A percentile compares a stretch with the other conserved stretches of the same genome.
These are phyloP conservation scores for Nyctibius bracteatus DNA, from an alignment of 2,113 vertebrate species.

Conservation along the genomic window DNA sequence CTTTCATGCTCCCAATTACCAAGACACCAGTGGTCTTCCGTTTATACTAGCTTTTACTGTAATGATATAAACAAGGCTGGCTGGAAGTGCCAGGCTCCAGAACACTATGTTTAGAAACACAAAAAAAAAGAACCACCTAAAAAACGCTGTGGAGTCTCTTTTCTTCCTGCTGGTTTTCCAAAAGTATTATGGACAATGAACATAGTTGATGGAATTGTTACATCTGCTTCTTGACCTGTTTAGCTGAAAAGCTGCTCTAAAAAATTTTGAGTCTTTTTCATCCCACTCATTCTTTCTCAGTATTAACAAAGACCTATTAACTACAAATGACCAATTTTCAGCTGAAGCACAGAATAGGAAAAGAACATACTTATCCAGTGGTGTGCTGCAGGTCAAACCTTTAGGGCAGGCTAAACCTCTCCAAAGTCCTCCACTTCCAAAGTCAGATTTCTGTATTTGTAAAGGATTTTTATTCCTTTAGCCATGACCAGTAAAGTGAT, in stretches of 20 bases:
- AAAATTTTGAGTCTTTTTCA: background rate
- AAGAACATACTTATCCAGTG: background rate
- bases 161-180: background rate
- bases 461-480: background rate
- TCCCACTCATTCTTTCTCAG: background rate
- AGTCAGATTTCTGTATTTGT: background rate
- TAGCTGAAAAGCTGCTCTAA: background rate
- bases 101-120: background rate
- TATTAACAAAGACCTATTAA: background rate
- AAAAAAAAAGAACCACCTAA: background rate
- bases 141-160: background rate
- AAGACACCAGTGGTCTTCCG: background rate
- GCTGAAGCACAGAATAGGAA: background rate
- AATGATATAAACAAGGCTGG: background rate
- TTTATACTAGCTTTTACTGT: background rate
- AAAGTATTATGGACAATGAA: background rate
- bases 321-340: background rate
- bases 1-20: background rate
- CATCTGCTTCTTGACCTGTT: constrained; percentile 7
- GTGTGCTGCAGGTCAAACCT: background rate
- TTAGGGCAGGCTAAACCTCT: background rate
- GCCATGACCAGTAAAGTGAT: background rate
- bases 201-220: background rate
- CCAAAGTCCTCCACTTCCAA: background rate
- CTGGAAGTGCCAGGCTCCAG: background rate